These are phyloP conservation scores for Petrocephalus zakoni DNA, from an alignment of 2,113 vertebrate genomes.

Conservation along the genomic window DNA sequence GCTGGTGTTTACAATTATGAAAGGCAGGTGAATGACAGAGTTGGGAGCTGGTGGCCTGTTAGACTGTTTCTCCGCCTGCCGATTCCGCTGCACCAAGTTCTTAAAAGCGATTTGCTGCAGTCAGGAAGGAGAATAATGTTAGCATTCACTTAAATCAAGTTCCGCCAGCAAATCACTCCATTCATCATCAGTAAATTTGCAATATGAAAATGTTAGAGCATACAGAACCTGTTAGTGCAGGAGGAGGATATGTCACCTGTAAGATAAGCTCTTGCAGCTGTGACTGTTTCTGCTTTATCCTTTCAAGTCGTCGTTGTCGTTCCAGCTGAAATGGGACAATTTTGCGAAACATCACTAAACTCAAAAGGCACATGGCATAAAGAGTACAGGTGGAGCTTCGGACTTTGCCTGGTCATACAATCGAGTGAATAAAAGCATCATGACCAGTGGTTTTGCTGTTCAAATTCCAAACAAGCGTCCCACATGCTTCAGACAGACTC, in stretches of 20 bases:
- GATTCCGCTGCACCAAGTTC: constrained; percentile 93
- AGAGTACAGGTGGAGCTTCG: background rate
- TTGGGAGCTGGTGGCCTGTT: constrained; percentile 83
- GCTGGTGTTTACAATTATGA: constrained; percentile 99
- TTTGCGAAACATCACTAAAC: background rate
- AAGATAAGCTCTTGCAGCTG: constrained; percentile 97
- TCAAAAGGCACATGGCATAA: background rate
- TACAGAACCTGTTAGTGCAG: background rate
- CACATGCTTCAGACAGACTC: background rate
- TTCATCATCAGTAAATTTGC: background rate
- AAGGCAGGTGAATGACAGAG: constrained; percentile 94
- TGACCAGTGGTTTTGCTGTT: background rate
- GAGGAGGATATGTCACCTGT: constrained; percentile 66
- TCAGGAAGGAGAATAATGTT: background rate
- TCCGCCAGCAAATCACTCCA: background rate
- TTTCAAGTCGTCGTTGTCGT: constrained; percentile 86
- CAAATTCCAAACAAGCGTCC: background rate
- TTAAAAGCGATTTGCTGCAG: constrained; percentile 99
- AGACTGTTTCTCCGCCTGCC: constrained; percentile 82
- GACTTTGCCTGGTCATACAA: background rate
- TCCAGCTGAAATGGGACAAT: constrained; percentile 69
- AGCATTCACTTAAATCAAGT: background rate
- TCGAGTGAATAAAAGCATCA: background rate
- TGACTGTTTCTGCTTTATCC: constrained; percentile 98
- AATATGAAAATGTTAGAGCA: background rate